These are phyloP conservation scores for Pterophyllum scalare DNA, from an alignment of 2,113 vertebrate genomes.

Conservation along the genomic window DNA sequence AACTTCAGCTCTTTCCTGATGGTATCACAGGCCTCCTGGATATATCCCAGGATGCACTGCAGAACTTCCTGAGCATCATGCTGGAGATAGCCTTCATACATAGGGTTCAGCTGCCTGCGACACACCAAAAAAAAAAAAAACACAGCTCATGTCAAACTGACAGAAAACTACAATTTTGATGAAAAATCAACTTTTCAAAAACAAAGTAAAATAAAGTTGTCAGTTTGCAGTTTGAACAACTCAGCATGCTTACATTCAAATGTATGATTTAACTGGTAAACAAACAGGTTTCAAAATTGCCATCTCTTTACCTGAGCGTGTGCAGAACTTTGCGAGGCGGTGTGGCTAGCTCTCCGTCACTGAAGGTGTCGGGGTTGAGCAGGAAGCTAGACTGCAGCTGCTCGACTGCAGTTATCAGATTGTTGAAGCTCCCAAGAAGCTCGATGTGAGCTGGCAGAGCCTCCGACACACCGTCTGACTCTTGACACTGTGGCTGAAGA, in stretches of 20 bases:
- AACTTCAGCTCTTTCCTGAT: conserved; percentile 88
- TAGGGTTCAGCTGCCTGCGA: conserved; percentile 94
- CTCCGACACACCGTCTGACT: conserved; percentile 80
- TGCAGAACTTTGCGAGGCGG: conserved; percentile 91
- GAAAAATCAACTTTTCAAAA: background rate
- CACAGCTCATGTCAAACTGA: background rate
- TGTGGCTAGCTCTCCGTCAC: conserved; percentile 89
- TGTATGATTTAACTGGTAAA: background rate
- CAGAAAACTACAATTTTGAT: background rate
- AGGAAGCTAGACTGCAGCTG: conserved; percentile 95
- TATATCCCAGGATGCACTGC: conserved; percentile 95
- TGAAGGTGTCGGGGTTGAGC: conserved; percentile 89
- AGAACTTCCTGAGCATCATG: conserved; percentile 98
- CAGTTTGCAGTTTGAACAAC: background rate
- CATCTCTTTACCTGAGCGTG: conserved; percentile 87
- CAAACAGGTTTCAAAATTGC: background rate
- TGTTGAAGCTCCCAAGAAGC: conserved; percentile 91
- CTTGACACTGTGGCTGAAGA: background rate
- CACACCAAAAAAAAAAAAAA: background rate
- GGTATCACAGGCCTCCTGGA: conserved; percentile 93
- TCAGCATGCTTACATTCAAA: background rate
- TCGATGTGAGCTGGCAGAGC: conserved; percentile 85
- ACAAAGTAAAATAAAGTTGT: background rate
- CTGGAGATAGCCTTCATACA: conserved; percentile 98
- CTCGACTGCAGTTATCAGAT: conserved; percentile 91